phyloP scores from a whole-genome alignment of 2,113 vertebrate species.

The Myotis brandtii region DNA sequence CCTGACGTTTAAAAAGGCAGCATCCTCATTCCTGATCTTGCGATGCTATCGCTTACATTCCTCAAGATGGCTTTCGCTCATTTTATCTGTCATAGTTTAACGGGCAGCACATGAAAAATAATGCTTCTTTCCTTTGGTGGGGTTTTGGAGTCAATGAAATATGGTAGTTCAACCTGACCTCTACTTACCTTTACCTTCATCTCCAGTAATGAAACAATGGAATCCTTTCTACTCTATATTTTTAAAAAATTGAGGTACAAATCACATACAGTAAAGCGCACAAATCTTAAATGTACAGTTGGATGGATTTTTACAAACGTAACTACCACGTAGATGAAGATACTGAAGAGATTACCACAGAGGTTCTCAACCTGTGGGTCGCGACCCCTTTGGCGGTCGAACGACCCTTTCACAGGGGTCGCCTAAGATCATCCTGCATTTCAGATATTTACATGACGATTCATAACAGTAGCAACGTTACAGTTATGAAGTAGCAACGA shows the following conservation, averaged over 20 bases:
- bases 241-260: not conserved
- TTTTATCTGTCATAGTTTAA: conserved; percentile 41
- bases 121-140: not conserved
- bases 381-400: too few species aligned
- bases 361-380: too few species aligned
- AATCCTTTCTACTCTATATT: not conserved
- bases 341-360: not conserved
- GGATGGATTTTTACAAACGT: not conserved
- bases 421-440: too few species aligned
- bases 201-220: conserved; percentile 15
- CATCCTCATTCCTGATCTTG: not conserved
- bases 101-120: not conserved
- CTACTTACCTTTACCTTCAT: conserved; percentile 20
- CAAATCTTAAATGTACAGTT: not conserved
- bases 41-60: not conserved
- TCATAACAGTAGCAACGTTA: too few species aligned
- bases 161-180: not conserved
- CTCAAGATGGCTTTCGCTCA: not conserved
- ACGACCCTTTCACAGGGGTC: too few species aligned
- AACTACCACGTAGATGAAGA: not conserved
- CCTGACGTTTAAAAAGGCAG: not conserved
- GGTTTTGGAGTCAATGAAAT: conserved; percentile 13
- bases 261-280: not conserved
- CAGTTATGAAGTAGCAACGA: too few species aligned
- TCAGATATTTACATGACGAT: too few species aligned